These are phyloP conservation scores for Sinella curviseta DNA, from an alignment of 1,140 invertebrate species.

Conservation along the genomic window DNA sequence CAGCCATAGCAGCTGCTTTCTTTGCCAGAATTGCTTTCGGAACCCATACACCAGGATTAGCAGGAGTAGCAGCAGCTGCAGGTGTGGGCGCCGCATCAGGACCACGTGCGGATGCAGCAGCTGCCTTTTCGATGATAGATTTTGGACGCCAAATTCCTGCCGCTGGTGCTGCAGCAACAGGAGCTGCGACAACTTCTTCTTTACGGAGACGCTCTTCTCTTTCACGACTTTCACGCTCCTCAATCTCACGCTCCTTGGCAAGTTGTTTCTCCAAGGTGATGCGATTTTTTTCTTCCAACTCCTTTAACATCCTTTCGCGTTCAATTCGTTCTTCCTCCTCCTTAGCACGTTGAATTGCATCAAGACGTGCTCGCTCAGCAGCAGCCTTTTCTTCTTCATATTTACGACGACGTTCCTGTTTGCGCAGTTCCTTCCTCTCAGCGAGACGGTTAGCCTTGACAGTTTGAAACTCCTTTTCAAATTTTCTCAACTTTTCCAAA, in stretches of 20 bases:
- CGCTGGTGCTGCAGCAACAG: constrained; percentile 50
- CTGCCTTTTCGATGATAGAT: constrained; percentile 29
- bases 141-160: constrained; percentile 42
- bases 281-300: constrained; percentile 50
- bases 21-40: constrained; percentile 39
- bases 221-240: constrained; percentile 55
- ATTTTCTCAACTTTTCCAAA: constrained; percentile 71
- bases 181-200: too few relatives aligned
- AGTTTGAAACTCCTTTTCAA: constrained; percentile 72
- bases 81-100: background rate
- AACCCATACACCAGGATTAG: constrained; percentile 52
- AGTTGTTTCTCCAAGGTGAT: constrained; percentile 50
- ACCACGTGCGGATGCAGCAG: background rate
- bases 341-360: constrained; percentile 67
- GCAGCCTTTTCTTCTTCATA: constrained; percentile 56
- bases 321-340: constrained; percentile 73
- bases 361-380: constrained; percentile 60
- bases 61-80: constrained; percentile 7
- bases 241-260: constrained; percentile 47
- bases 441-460: constrained; percentile 72
- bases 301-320: constrained; percentile 61
- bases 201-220: constrained; percentile 44
- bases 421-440: constrained; percentile 70
- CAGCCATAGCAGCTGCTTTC: constrained; percentile 15
- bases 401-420: constrained; percentile 70